A percentile compares a stretch with the other conserved stretches of the same genome.
Conservation (phyloP, 2,113 vertebrate genomes). For the Cyanistes caeruleus region DNA sequence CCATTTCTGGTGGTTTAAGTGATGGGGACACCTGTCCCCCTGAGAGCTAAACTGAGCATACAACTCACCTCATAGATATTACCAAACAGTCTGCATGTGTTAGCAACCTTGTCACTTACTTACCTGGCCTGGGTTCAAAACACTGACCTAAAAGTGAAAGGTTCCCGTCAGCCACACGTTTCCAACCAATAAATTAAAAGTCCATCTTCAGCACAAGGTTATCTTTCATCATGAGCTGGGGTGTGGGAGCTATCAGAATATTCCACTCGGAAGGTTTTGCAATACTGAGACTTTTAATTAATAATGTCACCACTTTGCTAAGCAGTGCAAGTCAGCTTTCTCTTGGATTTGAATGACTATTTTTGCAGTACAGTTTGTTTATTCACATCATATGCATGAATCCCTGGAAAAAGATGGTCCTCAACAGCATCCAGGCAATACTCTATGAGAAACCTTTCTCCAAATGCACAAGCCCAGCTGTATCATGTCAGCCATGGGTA, state of each 20-base stretch:
- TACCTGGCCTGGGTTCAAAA: constrained; percentile 53
- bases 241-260: background rate
- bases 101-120: constrained; percentile 57
- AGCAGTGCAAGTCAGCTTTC: background rate
- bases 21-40: constrained; percentile 48
- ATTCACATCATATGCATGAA: background rate
- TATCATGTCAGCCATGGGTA: background rate
- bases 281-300: background rate
- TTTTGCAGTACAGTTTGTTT: background rate
- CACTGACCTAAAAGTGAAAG: constrained; percentile 54
- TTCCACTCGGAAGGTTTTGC: background rate
- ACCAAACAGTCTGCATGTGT: constrained; percentile 26
- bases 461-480: background rate
- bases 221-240: background rate
- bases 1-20: constrained; percentile 53
- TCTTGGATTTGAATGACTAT: background rate
- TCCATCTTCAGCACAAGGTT: constrained; percentile 24
- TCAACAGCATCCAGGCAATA: background rate
- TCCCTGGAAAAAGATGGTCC: background rate
- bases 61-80: constrained; percentile 57
- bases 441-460: background rate
- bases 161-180: background rate
- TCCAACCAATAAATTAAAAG: background rate
- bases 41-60: constrained; percentile 5
- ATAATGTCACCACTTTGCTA: background rate